Evolutionary conservation across 2,113 vertebrate species (phyloP).

Genomic region (Grus americana): DNA sequence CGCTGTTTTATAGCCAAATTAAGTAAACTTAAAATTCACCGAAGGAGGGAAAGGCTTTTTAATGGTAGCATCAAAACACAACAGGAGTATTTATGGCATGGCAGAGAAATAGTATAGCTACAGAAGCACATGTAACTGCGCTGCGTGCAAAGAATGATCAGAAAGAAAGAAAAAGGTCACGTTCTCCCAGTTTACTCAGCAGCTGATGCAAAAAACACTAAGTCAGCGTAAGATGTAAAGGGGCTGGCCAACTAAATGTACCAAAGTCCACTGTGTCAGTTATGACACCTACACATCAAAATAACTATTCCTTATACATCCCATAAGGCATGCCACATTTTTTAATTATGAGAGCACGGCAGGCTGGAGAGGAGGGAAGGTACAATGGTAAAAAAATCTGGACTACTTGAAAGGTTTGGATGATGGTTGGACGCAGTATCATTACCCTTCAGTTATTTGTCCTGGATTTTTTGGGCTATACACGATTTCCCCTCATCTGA

Average conservation of each 20-base stretch:
- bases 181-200: constrained; percentile 49
- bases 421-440: not conserved
- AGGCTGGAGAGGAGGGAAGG: not conserved
- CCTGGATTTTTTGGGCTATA: constrained; percentile 1
- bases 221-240: constrained; percentile 6
- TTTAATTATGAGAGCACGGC: not conserved
- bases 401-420: not conserved
- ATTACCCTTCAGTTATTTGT: not conserved
- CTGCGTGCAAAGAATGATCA: not conserved
- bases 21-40: constrained; percentile 35
- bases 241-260: not conserved
- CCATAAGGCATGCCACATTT: not conserved
- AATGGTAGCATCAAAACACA: constrained; percentile 7
- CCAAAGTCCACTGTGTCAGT: not conserved
- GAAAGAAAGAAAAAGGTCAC: constrained; percentile 34
- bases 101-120: not conserved
- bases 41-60: not conserved
- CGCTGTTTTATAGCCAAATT: constrained; percentile 26
- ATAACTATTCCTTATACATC: constrained; percentile 6
- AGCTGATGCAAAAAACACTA: constrained; percentile 35
- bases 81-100: not conserved
- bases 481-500: not conserved
- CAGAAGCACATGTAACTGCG: not conserved
- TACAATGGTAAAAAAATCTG: not conserved
- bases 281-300: not conserved